These are phyloP conservation scores for Zosterops borbonicus DNA, from an alignment of 2,113 vertebrate species.

Conservation along the genomic window DNA sequence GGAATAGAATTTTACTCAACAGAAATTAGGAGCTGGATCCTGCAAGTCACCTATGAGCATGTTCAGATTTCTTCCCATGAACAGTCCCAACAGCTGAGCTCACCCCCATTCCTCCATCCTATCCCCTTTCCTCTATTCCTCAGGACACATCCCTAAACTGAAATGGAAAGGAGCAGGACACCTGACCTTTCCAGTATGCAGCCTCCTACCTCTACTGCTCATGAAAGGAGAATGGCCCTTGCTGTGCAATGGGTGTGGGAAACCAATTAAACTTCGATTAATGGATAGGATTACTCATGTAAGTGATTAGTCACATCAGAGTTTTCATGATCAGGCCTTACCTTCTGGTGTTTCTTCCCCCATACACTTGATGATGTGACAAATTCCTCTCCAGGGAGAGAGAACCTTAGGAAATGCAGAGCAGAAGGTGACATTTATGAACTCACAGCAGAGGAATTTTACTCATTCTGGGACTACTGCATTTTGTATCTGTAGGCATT, in stretches of 20 bases:
- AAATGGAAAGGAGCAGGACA: not conserved
- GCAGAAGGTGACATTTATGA: conserved; percentile 1
- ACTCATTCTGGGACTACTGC: not conserved
- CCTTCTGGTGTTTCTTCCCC: not conserved
- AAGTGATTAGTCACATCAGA: not conserved
- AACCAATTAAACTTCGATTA: not conserved
- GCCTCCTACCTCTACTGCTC: not conserved
- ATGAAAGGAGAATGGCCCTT: not conserved
- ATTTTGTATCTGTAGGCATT: not conserved
- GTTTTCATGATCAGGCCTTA: not conserved
- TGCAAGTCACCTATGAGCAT: not conserved
- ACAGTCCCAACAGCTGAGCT: not conserved
- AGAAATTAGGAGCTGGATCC: not conserved
- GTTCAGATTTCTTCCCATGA: not conserved
- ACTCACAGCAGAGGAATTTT: not conserved
- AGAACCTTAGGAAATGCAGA: not conserved
- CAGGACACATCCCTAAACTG: not conserved
- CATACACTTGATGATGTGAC: not conserved
- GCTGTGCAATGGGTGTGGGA: not conserved
- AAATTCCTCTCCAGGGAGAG: not conserved
- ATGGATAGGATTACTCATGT: not conserved
- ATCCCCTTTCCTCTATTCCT: not conserved
- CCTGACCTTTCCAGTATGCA: not conserved
- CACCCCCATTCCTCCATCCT: not conserved
- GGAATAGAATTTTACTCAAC: not conserved